A percentile compares a stretch with the other conserved stretches of the same genome.
Evolutionary conservation across 2,113 vertebrate genomes (phyloP).

Genomic region (Tautogolabrus adspersus): DNA sequence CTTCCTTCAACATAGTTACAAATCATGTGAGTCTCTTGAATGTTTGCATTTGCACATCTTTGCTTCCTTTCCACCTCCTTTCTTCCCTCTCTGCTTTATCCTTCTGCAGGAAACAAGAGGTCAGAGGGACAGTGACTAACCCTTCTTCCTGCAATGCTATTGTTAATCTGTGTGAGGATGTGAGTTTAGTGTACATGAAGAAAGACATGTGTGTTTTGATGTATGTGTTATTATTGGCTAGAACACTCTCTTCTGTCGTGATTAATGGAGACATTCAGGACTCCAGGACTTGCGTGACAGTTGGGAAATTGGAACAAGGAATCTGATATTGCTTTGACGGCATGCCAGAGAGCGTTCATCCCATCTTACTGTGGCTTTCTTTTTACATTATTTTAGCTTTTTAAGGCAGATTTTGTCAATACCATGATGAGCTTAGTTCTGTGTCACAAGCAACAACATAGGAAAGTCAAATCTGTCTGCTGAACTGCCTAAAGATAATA

Average conservation of each 20-base stretch:
- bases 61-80: conserved; percentile 32
- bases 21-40: conserved; percentile 16
- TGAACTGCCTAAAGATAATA: too few species aligned
- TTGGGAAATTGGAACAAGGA: conserved; percentile 15
- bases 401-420: too few species aligned
- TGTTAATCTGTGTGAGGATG: conserved; percentile 54
- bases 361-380: background rate
- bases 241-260: background rate
- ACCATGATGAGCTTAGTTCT: background rate
- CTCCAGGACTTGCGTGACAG: conserved; percentile 21
- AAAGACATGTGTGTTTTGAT: background rate
- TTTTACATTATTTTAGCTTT: conserved; percentile 18
- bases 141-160: conserved; percentile 65
- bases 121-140: conserved; percentile 67
- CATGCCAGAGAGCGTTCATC: conserved; percentile 24
- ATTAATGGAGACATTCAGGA: conserved; percentile 25
- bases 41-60: conserved; percentile 39
- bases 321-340: conserved; percentile 52
- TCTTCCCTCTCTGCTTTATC: conserved; percentile 34
- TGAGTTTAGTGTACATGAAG: conserved; percentile 18
- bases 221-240: background rate
- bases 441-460: background rate
- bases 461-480: background rate
- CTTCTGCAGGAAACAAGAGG: conserved; percentile 67
- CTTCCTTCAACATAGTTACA: conserved; percentile 49